phyloP scores from a whole-genome alignment of 2,888 invertebrate genomes.

The Xylophagus ater region DNA sequence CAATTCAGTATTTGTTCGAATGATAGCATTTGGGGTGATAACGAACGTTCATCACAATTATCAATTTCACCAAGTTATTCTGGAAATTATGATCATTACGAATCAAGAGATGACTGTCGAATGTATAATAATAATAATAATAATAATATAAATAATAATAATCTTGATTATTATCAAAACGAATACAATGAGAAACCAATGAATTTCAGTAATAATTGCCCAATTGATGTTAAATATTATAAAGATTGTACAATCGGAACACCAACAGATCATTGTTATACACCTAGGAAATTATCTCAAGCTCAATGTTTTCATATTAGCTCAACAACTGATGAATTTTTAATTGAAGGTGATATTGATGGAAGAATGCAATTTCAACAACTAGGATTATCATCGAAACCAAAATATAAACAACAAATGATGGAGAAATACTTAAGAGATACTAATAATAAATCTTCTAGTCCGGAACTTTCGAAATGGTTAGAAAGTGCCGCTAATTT shows the following conservation, averaged over 20 bases:
- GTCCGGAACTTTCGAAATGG: conserved; percentile 61
- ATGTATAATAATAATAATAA: conserved; percentile 1
- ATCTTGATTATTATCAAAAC: conserved; percentile 5
- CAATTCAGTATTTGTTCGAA: conserved; percentile 69
- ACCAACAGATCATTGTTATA: conserved; percentile 31
- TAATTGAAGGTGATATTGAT: conserved; percentile 9
- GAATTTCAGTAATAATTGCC: neutral
- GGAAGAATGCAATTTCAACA: conserved; percentile 7
- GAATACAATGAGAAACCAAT: conserved; percentile 10
- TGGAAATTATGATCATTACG: conserved; percentile 14
- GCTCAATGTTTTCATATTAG: conserved; percentile 38
- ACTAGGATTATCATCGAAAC: conserved; percentile 20
- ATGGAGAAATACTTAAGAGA: conserved; percentile 49
- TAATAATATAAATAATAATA: conserved; percentile 3
- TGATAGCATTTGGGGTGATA: conserved; percentile 68
- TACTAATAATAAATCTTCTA: conserved; percentile 29
- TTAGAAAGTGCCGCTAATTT: conserved; percentile 63
- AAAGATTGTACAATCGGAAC: too few relatives aligned
- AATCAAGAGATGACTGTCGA: conserved; percentile 5
- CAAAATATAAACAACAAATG: conserved; percentile 48
- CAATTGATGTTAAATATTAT: too few relatives aligned
- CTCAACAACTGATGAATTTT: conserved; percentile 32
- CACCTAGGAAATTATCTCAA: conserved; percentile 16
- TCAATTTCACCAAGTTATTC: conserved; percentile 13
- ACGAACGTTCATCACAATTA: conserved; percentile 31